Evolutionary conservation across 2,888 invertebrate genomes (phyloP).

Genomic region (Polydrusus tereticollis): DNA sequence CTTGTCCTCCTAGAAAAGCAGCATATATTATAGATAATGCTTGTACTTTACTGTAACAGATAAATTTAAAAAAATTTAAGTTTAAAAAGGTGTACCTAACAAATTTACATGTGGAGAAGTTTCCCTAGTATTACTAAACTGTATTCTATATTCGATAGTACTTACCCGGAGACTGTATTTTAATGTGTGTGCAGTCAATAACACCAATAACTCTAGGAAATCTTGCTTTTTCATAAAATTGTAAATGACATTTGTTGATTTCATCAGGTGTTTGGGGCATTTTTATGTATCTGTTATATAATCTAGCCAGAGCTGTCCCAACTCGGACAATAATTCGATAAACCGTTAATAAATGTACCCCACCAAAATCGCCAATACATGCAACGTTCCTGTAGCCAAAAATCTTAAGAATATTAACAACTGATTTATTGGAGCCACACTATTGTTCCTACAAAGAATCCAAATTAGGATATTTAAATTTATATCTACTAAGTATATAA

Average conservation of each 20-base stretch:
- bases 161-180: conserved; percentile 14
- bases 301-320: not conserved
- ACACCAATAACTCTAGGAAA: conserved; percentile 8
- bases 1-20: not conserved
- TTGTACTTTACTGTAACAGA: not conserved
- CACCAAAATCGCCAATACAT: not conserved
- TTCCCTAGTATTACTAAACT: no score
- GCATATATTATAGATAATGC: not conserved
- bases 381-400: not conserved
- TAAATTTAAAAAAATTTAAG: no score
- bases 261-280: conserved; percentile 1
- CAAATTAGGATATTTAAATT: no score
- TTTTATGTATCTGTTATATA: not conserved
- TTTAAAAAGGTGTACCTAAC: no score
- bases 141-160: no score
- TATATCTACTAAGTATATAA: no score
- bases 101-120: no score
- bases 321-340: not conserved
- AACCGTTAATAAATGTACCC: not conserved
- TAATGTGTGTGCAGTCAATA: conserved; percentile 4
- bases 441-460: not conserved
- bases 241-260: not conserved
- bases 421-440: not conserved
- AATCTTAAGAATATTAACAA: not conserved
- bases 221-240: conserved; percentile 15